A percentile compares a stretch with the other conserved stretches of the same genome.
phyloP scores from a whole-genome alignment of 2,888 invertebrate species.

The Lithosia quadra region DNA sequence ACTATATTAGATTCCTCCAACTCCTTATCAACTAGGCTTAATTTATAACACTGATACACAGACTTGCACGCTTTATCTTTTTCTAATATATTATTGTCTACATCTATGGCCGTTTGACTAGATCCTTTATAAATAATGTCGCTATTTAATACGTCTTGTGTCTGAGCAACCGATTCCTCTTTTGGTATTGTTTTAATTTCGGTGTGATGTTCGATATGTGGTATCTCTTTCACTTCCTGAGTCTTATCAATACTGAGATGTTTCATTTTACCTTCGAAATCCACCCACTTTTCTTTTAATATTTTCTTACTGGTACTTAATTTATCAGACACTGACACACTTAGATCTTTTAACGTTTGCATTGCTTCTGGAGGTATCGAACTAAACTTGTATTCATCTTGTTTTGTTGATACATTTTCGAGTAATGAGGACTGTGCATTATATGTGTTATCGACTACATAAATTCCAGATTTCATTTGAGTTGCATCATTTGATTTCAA shows the following conservation, averaged over 20 bases:
- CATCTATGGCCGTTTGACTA: conserved; percentile 79
- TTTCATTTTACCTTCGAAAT: conserved; percentile 83
- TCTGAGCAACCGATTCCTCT: conserved; percentile 55
- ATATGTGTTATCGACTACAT: conserved; percentile 83
- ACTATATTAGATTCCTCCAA: conserved; percentile 77
- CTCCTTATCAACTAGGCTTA: conserved; percentile 79
- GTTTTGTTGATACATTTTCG: conserved; percentile 59
- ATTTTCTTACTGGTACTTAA: conserved; percentile 83
- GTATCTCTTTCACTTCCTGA: conserved; percentile 52
- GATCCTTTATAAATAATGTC: conserved; percentile 81
- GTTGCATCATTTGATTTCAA: conserved; percentile 75
- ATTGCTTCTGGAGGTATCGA: conserved; percentile 77
- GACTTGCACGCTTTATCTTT: conserved; percentile 72
- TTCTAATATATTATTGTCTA: conserved; percentile 70
- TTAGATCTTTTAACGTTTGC: conserved; percentile 84
- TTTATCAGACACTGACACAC: conserved; percentile 83
- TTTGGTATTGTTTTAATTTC: conserved; percentile 44
- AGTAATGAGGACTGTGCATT: conserved; percentile 68
- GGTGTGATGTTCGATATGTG: conserved; percentile 36
- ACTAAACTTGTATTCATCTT: conserved; percentile 73
- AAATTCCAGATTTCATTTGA: conserved; percentile 86
- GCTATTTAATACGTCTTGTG: conserved; percentile 57
- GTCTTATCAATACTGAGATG: conserved; percentile 72
- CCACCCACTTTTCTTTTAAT: conserved; percentile 86
- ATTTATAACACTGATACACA: conserved; percentile 80